Base-by-base conservation (phyloP, 2,113 vertebrate genomes). In the Mystacornis crossleyi region DNA sequence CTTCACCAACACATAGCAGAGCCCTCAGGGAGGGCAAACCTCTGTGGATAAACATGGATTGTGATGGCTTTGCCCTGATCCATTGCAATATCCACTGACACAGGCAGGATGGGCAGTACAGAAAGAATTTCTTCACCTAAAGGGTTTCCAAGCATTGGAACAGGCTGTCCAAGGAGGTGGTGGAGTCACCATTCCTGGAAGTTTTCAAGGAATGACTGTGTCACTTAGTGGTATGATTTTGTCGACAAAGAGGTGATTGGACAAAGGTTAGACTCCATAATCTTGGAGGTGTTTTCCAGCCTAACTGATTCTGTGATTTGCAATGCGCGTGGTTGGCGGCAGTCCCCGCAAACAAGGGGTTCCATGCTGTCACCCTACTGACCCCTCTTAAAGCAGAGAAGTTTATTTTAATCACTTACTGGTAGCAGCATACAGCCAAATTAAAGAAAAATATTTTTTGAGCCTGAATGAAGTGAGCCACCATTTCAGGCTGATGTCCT, bases 271-370 rank as follows among this genome's bases (percentile, higher is more conserved):
- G 12, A 34, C 14, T 62, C 40, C 8, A 8, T 42, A 34, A 54
- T 34, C 71, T 34, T 61, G 54, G 25, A 60, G 25, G 21, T 36
- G 20, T 90, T 83, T 48, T 69, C 48, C 55, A 36, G 3, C 25
- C 18, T 23, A 23, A 69, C 61, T 19, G 17, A 33, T 61, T 75
- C 62, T 16, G 20, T 40, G 24, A 20, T 58, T 26, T 50, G 36
- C 33, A 67, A 67, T 47, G 23, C 86, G 64, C 0, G 2, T 54
- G 51, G 48, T 55, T 40, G 57, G 69, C 45, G 79, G 77, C 40
- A n/a, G 33, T 2, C 4, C 29, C 42, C 1, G 1, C 1, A 1
- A 54, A 51, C 34, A 14, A 54, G 15, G 12, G 10, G 4, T 50
- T 73, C 47, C 14, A 0, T 7, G 6, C 28, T 48, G 5, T 47